Evolutionary conservation across 2,888 invertebrate species (phyloP).

Genomic region (Diploptera punctata): DNA sequence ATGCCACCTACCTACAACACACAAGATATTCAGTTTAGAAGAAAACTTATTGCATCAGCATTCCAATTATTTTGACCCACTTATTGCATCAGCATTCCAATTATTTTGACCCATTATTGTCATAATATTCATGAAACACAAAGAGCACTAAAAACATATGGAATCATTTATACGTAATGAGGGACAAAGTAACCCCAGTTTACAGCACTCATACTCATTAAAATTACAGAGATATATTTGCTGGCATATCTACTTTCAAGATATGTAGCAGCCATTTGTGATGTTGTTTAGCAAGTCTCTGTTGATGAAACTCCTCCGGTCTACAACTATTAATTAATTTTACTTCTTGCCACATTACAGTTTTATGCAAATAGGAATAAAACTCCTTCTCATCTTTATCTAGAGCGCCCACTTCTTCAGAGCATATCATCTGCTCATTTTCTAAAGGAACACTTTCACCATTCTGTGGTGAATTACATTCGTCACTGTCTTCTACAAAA

Average conservation of each 20-base stretch:
- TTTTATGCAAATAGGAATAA: background rate
- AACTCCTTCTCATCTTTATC: background rate
- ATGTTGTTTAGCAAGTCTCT: conserved; percentile 35
- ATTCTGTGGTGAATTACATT: conserved; percentile 21
- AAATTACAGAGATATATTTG: background rate
- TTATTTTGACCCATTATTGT: too few relatives aligned
- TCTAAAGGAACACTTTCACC: conserved; percentile 32
- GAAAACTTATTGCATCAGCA: too few relatives aligned
- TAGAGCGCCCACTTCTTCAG: background rate
- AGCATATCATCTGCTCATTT: conserved; percentile 32
- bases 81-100: too few relatives aligned
- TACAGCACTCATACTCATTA: too few relatives aligned
- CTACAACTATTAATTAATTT: conserved; percentile 20
- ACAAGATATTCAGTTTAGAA: too few relatives aligned
- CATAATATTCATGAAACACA: too few relatives aligned
- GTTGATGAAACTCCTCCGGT: conserved; percentile 32
- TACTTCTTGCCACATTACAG: conserved; percentile 27
- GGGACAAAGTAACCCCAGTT: too few relatives aligned
- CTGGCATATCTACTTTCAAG: conserved; percentile 1
- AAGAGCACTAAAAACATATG: too few relatives aligned
- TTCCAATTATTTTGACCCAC: too few relatives aligned
- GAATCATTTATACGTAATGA: too few relatives aligned
- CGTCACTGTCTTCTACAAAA: background rate
- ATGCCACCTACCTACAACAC: too few relatives aligned
- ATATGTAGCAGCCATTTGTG: conserved; percentile 36